A percentile compares a stretch with the other conserved stretches of the same genome.
phyloP scores from a whole-genome alignment of 2,113 vertebrate species.

The Clupea harengus region DNA sequence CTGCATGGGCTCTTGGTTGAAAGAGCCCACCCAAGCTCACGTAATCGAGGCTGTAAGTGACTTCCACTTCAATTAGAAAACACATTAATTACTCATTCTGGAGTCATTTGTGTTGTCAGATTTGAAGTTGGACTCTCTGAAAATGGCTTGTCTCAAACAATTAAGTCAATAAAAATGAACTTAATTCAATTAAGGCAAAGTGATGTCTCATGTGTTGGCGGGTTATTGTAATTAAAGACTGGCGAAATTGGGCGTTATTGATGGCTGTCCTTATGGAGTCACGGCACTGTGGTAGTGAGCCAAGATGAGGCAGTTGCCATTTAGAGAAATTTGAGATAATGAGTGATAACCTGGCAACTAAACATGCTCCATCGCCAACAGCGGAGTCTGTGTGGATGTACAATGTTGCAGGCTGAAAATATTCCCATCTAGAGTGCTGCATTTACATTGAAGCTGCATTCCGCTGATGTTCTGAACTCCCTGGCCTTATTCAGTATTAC shows the following conservation, averaged over 20 bases:
- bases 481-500: not conserved
- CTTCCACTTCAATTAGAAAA: constrained; percentile 67
- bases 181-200: constrained; percentile 67
- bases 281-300: constrained; percentile 27
- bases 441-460: not conserved
- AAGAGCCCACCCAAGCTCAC: constrained; percentile 35
- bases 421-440: not conserved
- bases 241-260: constrained; percentile 54
- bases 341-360: constrained; percentile 22
- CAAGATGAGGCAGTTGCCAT: constrained; percentile 40
- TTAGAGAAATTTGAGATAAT: constrained; percentile 32
- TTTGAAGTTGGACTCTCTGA: constrained; percentile 41
- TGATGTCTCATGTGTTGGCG: constrained; percentile 60
- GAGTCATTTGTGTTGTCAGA: constrained; percentile 60
- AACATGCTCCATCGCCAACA: not conserved
- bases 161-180: constrained; percentile 67
- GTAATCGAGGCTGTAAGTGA: constrained; percentile 41
- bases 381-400: not conserved
- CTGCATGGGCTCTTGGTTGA: not conserved
- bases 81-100: constrained; percentile 66
- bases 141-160: constrained; percentile 73
- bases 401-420: not conserved
- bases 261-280: constrained; percentile 44
- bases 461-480: not conserved
- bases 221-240: constrained; percentile 56